These are phyloP conservation scores for Epinotia bilunana DNA, from an alignment of 2,888 invertebrate genomes.

Conservation along the genomic window DNA sequence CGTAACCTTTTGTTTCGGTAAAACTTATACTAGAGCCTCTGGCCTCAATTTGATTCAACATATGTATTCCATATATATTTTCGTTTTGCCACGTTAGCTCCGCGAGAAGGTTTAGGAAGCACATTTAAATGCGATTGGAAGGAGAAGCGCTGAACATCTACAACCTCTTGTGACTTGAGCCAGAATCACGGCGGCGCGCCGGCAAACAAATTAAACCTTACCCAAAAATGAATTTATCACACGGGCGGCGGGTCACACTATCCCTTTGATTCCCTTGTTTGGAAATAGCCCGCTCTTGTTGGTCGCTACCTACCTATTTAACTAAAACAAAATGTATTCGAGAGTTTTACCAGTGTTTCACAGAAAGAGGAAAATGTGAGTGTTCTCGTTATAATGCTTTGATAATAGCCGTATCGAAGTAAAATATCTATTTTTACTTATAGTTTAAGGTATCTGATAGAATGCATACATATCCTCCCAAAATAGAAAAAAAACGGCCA, in stretches of 20 bases:
- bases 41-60: too few relatives aligned
- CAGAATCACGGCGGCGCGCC: constrained; percentile 62
- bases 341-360: not conserved
- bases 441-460: too few relatives aligned
- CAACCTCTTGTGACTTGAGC: not conserved
- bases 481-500: too few relatives aligned
- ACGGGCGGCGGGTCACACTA: constrained; percentile 63
- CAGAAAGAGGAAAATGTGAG: not conserved
- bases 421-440: not conserved
- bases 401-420: not conserved
- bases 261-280: constrained; percentile 65
- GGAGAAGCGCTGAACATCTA: not conserved
- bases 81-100: too few relatives aligned
- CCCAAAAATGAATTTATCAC: constrained; percentile 84
- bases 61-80: too few relatives aligned
- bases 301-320: not conserved
- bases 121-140: too few relatives aligned
- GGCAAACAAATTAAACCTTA: constrained; percentile 81
- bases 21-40: too few relatives aligned
- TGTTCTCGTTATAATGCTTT: not conserved
- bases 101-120: too few relatives aligned
- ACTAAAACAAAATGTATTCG: not conserved
- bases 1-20: too few relatives aligned
- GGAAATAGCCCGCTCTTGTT: constrained; percentile 49
- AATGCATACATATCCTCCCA: too few relatives aligned